Evolutionary conservation across 2,888 invertebrate genomes (phyloP), one percentile per base, ranked within the genome.

Genomic region (Baccha elongata): DNA sequence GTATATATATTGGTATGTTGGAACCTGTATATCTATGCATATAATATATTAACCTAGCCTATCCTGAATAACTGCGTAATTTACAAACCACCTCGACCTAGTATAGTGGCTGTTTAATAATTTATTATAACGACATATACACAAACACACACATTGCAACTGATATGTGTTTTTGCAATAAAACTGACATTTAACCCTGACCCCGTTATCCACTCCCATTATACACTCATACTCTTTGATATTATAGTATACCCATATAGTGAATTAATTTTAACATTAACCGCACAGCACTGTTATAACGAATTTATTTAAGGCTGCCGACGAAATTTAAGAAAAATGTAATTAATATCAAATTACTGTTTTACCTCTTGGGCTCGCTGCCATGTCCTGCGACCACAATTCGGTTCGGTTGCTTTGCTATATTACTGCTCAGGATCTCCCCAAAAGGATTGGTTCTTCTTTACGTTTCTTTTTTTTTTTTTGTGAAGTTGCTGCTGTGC

Each of bases 91-190:
- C 69, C 40, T 65, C 58, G 71, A 65, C 76, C 81, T 37, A 64
- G 64, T 52, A 71, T 53, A 60, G 64, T 76, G 75, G 58, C 71
- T 76, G 81, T 69, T 81, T 75, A 81, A 81, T 81, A 76, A 69
- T 75, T 76, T 76, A 81, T 76, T 81, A 76, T 74, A 58, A 26
- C 46, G 21, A 55, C 53, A 65, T 23, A 65, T 65, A 60, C 37
- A 42, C 40, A 13, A 5, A 23, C 23, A 11, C 11, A 58, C 21
- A 55, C 11, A 40, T 2, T 8, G 10, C 26, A n/a, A 19, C 42
- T 19, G 52, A 52, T 7, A 53, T 52, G 40, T 81, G 58, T 81
- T 52, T 65, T 71, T 76, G 75, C 76, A 81, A 69, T 75, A 75
- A 75, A 81, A 71, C 76, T 52, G 21, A 42, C 76, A 71, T 76